Percentiles rank a stretch among this genome's conserved stretches.
Evolutionary conservation across 2,888 invertebrate genomes (phyloP).

Genomic region (Chaitophorus viminalis): DNA sequence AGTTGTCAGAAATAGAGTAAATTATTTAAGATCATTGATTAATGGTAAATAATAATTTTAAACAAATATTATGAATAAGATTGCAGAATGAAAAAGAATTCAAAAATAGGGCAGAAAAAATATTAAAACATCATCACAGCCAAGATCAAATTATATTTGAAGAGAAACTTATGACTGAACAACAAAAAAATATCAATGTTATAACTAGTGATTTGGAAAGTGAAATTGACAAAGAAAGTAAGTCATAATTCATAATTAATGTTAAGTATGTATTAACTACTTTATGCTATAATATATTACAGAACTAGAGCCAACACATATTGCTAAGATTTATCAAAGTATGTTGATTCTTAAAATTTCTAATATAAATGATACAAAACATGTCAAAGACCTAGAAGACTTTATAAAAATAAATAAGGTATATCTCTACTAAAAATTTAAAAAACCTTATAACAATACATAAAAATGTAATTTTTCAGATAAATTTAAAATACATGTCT

Average conservation of each 20-base stretch:
- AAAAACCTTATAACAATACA: neutral
- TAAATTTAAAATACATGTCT: constrained; percentile 2
- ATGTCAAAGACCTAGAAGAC: constrained; percentile 1
- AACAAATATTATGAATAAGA: constrained; percentile 3
- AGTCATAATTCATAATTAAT: neutral
- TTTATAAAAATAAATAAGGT: constrained; percentile 37
- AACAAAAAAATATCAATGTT: constrained; percentile 1
- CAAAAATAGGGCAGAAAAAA: constrained; percentile 10
- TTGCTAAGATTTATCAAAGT: constrained; percentile 21
- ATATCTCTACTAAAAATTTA: neutral
- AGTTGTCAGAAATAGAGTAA: constrained; percentile 36
- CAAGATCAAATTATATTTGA: constrained; percentile 15
- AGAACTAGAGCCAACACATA: constrained; percentile 17
- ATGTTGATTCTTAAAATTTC: constrained; percentile 13
- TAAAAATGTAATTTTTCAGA: constrained; percentile 19
- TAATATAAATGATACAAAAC: neutral
- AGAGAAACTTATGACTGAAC: constrained; percentile 5
- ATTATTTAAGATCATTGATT: neutral
- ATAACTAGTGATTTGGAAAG: constrained; percentile 9
- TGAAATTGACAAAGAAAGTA: constrained; percentile 21
- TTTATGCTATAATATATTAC: neutral
- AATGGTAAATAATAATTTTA: neutral
- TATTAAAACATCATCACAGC: constrained; percentile 9
- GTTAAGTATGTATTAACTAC: neutral
- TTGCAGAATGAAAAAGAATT: constrained; percentile 38